phyloP scores from a whole-genome alignment of 1,140 invertebrate species.

The Neodiprion pinetum region DNA sequence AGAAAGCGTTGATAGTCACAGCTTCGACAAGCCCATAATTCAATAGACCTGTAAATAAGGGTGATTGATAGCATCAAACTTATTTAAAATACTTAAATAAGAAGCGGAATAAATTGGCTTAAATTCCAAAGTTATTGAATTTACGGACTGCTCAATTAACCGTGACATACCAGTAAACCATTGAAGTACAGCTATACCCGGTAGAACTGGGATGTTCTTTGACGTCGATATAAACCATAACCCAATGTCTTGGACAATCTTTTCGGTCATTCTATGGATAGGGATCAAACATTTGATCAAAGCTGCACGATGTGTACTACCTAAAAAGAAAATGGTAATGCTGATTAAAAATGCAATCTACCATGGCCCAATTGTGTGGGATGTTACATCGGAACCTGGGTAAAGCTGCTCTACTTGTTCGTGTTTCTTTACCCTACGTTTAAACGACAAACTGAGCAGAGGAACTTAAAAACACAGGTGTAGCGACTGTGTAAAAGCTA shows the following conservation, averaged over 20 bases:
- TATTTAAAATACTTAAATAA: slow-evolving; percentile 10
- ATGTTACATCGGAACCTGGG: too few species aligned
- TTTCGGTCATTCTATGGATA: slow-evolving; percentile 32
- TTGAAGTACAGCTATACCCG: slow-evolving; percentile 37
- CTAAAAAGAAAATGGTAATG: slow-evolving; percentile 30
- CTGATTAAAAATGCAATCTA: neutral
- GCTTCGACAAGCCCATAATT: slow-evolving; percentile 48
- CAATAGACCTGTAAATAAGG: slow-evolving; percentile 40
- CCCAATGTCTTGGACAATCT: slow-evolving; percentile 37
- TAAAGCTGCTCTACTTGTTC: too few species aligned
- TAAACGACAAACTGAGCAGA: too few species aligned
- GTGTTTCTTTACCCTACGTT: too few species aligned
- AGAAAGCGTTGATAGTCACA: slow-evolving; percentile 47
- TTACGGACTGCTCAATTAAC: slow-evolving; percentile 17
- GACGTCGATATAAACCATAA: slow-evolving; percentile 39
- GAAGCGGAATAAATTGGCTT: slow-evolving; percentile 4
- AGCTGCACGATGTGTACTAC: slow-evolving; percentile 27
- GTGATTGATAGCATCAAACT: too few species aligned
- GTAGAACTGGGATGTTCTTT: slow-evolving; percentile 34
- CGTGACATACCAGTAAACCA: slow-evolving; percentile 49
- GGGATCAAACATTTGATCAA: slow-evolving; percentile 53
- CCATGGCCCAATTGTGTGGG: too few species aligned
- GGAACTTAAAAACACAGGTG: too few species aligned
- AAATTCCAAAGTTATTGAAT: slow-evolving; percentile 4
- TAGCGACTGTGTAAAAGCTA: too few species aligned